These are phyloP conservation scores for Shinisaurus crocodilurus DNA, from an alignment of 2,113 vertebrate species.

Conservation along the genomic window DNA sequence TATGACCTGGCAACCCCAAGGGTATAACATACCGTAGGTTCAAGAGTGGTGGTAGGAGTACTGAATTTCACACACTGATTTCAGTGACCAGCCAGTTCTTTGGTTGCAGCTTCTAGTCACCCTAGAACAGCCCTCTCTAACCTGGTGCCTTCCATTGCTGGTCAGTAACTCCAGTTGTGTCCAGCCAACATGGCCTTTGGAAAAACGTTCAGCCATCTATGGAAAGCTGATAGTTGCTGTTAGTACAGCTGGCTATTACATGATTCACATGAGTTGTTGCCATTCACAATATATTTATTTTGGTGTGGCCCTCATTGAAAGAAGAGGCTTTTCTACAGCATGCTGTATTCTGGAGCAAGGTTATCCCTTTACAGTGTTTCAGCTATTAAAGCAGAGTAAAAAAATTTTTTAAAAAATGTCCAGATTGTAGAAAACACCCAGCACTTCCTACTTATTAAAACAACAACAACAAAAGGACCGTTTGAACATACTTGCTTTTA, in stretches of 20 bases:
- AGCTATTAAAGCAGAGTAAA: background rate
- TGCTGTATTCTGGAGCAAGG: background rate
- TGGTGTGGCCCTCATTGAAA: background rate
- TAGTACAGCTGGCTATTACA: background rate
- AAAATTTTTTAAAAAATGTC: background rate
- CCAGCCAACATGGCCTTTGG: background rate
- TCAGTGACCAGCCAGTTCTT: background rate
- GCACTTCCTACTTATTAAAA: background rate
- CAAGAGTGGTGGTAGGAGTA: background rate
- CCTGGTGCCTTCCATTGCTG: background rate
- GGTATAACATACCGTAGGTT: background rate
- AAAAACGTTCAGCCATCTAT: background rate
- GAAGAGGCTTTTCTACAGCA: background rate
- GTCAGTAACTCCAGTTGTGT: background rate
- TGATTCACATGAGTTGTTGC: background rate
- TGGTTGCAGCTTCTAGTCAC: background rate
- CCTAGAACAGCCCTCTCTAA: background rate
- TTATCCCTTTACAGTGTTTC: background rate
- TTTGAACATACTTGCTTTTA: background rate
- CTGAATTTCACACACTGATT: background rate
- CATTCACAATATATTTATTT: background rate
- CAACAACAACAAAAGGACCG: background rate
- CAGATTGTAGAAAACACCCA: constrained; percentile 1
- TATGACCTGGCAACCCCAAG: background rate
- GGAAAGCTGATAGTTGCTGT: background rate